phyloP scores from a whole-genome alignment of 2,797 vertebrate species.

The Gymnodraco acuticeps region DNA sequence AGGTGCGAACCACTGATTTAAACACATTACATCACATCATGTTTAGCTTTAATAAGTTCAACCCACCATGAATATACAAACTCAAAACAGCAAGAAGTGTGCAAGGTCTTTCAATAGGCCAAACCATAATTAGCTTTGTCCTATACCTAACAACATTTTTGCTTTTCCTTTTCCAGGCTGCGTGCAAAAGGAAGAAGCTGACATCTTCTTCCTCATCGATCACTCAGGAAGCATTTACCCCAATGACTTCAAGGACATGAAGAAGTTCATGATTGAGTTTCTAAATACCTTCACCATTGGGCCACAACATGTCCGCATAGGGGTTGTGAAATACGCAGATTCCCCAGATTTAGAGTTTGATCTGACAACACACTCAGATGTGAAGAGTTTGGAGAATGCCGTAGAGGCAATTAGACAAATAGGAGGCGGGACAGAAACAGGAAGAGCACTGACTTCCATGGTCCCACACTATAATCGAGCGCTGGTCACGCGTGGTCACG shows the following conservation, averaged over 20 bases:
- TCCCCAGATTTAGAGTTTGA: constrained; percentile 58
- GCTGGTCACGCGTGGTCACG: constrained; percentile 24
- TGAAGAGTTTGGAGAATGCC: constrained; percentile 60
- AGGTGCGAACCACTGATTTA: constrained; percentile 63
- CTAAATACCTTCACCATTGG: constrained; percentile 79
- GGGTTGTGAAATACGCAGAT: constrained; percentile 80
- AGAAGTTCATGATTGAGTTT: constrained; percentile 81
- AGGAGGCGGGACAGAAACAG: constrained; percentile 77
- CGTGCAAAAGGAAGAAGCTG: constrained; percentile 80
- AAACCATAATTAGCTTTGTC: too few relatives aligned
- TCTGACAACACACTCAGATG: constrained; percentile 55
- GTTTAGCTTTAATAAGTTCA: background rate
- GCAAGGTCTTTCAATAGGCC: too few relatives aligned
- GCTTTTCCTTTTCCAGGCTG: constrained; percentile 76
- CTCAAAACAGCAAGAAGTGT: background rate
- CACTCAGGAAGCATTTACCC: constrained; percentile 80
- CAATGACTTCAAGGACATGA: constrained; percentile 81
- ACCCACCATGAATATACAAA: background rate
- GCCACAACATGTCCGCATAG: constrained; percentile 77
- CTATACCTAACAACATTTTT: background rate
- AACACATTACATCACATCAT: too few relatives aligned
- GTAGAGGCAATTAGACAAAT: constrained; percentile 65
- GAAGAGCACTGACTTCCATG: constrained; percentile 80
- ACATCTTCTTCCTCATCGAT: constrained; percentile 89
- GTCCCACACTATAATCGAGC: constrained; percentile 60